Base-by-base conservation (phyloP, 2,888 invertebrate genomes). In the Cremastinae sp. region DNA sequence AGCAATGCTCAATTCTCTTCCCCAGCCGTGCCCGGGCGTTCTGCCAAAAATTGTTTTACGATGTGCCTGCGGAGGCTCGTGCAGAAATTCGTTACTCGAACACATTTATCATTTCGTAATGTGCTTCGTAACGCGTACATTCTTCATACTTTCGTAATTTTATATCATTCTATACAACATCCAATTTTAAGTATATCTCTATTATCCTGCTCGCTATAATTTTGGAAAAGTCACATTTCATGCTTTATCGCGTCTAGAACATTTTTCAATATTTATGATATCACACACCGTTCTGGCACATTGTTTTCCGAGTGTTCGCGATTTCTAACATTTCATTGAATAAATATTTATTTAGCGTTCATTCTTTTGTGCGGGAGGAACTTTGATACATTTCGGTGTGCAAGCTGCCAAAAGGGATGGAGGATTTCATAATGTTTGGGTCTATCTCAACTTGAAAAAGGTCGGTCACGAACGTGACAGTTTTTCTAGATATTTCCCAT, bases 31-130 rank as follows among this genome's bases (percentile, higher is more conserved):
- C 55, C 35, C 68, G 62, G 68, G 68, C 68, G 41, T 2, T 43
- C 62, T 62, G 74, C 74, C 74, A 74, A 74, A 58, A 68, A 62
- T 61, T 56, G 55, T 18, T 61, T 16, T n/a, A 18, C 73, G 61
- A 49, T 10, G 37, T 55, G 16, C 14, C 47, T 8, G 45, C 37
- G 55, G 39, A 14, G 1, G 16, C 16, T 18, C 43, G 3, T 41
- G 47, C 39, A 18, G 28, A 18, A 20, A 9, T 51, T 9, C 22
- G 4, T 45, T n/a, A 49, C 8, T 8, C 8, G 4, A 37, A 62
- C 2, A 28, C 28, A 28, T 28, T 28, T 49, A 35, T 53, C 20
- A 5, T 12, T 9, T 14, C 18, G 16, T 14, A 51, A 10, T 18
- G 22, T 28, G 64, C 41, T 56, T 41, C 43, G 43, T 51, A 69